Conservation (phyloP, 2,888 invertebrate genomes). For the Spialia ferax region DNA sequence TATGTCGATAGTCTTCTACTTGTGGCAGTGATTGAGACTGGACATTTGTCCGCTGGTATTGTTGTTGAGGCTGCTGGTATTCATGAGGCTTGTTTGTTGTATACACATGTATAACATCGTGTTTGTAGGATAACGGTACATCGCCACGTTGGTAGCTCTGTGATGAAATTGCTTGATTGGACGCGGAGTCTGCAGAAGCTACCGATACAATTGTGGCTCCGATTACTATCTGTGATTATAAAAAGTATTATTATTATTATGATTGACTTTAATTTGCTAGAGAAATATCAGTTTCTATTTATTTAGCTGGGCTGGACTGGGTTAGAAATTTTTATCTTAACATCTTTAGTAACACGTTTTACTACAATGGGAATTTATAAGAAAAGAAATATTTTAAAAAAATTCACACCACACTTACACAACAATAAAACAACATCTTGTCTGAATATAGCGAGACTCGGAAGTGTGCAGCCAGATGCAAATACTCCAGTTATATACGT, state of each 20-base stretch:
- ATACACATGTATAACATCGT: slow-evolving; percentile 49
- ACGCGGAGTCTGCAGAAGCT: background rate
- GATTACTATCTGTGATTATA: slow-evolving; percentile 15
- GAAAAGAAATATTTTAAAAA: background rate
- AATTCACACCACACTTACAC: slow-evolving; percentile 24
- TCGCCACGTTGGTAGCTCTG: slow-evolving; percentile 53
- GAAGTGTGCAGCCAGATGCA: slow-evolving; percentile 48
- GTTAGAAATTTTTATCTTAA: background rate
- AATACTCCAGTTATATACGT: slow-evolving; percentile 57
- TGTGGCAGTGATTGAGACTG: background rate
- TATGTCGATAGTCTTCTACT: slow-evolving; percentile 1
- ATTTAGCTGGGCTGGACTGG: background rate
- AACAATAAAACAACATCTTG: slow-evolving; percentile 22
- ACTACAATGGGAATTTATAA: background rate
- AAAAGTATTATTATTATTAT: background rate
- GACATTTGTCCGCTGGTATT: background rate
- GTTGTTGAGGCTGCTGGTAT: background rate
- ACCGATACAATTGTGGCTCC: background rate
- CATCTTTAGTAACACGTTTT: background rate
- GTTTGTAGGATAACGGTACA: slow-evolving; percentile 53
- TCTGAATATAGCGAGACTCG: background rate
- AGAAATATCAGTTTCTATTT: background rate
- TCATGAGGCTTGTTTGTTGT: slow-evolving; percentile 40
- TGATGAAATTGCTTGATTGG: slow-evolving; percentile 50
- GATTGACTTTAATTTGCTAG: background rate